Evolutionary conservation across 2,888 invertebrate species (phyloP).

Genomic region (Exephanes ischioxanthus): DNA sequence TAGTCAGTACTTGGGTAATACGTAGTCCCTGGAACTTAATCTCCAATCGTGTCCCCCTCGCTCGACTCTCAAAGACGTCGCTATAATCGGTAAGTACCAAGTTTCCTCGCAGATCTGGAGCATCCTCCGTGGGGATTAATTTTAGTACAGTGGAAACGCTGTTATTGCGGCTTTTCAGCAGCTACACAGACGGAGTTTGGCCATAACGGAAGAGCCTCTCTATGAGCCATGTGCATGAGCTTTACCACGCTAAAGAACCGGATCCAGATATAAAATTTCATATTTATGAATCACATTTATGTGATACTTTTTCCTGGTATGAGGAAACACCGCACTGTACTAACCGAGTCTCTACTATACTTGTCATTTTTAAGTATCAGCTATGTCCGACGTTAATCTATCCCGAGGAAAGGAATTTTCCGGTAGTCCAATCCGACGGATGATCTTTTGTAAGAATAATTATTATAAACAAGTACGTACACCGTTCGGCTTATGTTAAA

Average conservation of each 20-base stretch:
- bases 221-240: not conserved
- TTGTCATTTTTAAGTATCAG: not conserved
- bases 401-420: not conserved
- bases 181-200: not conserved
- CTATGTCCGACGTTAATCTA: not conserved
- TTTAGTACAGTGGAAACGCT: constrained; percentile 1
- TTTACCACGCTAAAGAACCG: not conserved
- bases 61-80: constrained; percentile 21
- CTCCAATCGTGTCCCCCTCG: constrained; percentile 5
- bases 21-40: constrained; percentile 40
- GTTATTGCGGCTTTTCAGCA: not conserved
- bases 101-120: constrained; percentile 36
- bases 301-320: not conserved
- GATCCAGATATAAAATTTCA: not conserved
- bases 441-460: not conserved
- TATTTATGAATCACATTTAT: not conserved
- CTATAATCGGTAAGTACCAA: constrained; percentile 51
- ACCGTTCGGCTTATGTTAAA: not conserved
- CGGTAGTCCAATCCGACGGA: constrained; percentile 15
- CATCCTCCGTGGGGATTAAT: constrained; percentile 26
- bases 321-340: not conserved
- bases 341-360: not conserved
- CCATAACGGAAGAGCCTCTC: not conserved
- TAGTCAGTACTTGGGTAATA: not conserved
- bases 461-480: constrained; percentile 35